Conservation (phyloP, 2,888 invertebrate species). For the Pecten maximus region DNA sequence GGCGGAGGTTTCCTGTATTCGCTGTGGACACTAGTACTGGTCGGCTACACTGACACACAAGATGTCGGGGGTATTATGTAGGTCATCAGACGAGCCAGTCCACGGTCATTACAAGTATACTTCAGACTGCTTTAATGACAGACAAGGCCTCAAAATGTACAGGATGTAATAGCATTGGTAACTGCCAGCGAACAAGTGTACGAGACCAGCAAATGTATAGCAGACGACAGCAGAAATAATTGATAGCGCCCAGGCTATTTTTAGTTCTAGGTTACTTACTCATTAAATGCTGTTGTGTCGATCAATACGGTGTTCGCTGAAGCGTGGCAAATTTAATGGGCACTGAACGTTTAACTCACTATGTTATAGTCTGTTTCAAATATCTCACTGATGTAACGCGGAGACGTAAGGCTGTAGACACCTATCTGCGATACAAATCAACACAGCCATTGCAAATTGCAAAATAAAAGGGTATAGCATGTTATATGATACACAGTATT, state of each 20-base stretch:
- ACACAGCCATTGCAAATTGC: too few relatives aligned
- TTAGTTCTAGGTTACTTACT: conserved; percentile 4
- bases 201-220: neutral
- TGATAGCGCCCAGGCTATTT: neutral
- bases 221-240: conserved; percentile 29
- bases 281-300: conserved; percentile 25
- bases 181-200: neutral
- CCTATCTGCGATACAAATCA: too few relatives aligned
- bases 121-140: neutral
- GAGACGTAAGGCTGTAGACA: too few relatives aligned
- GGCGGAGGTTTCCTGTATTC: neutral
- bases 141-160: conserved; percentile 9
- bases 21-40: neutral
- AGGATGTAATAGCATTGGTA: neutral
- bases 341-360: neutral
- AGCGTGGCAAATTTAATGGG: conserved; percentile 8
- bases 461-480: too few relatives aligned
- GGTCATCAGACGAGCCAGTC: neutral
- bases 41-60: neutral
- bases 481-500: too few relatives aligned
- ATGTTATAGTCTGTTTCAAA: neutral
- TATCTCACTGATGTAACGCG: neutral
- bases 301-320: neutral
- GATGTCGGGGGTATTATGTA: neutral
- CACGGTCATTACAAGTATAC: neutral